Percentiles rank a stretch among this genome's conserved stretches.
These are phyloP conservation scores for Neosilurus mollespiculum DNA, from an alignment of 2,797 vertebrate genomes.

Conservation along the genomic window DNA sequence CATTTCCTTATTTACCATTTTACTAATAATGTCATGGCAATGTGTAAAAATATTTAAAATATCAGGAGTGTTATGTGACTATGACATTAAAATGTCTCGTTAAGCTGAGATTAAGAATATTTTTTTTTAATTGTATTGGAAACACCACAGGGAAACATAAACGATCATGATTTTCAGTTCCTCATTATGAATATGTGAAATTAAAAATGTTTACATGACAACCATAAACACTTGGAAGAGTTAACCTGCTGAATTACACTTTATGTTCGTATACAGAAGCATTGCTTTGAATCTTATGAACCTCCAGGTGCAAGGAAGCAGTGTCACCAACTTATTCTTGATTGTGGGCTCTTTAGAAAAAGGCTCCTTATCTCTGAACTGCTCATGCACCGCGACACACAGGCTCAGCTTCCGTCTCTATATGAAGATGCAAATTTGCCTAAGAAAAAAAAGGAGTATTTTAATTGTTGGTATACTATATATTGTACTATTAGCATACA, in stretches of 20 bases:
- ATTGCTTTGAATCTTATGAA: not conserved
- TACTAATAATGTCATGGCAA: not conserved
- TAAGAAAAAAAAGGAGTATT: not conserved
- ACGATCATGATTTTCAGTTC: conserved; percentile 32
- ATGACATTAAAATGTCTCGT: not conserved
- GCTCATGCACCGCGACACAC: not conserved
- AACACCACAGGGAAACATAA: not conserved
- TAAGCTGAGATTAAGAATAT: not conserved
- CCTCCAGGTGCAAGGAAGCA: not conserved
- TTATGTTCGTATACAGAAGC: not conserved
- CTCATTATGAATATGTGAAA: conserved; percentile 23
- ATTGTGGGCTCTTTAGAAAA: not conserved
- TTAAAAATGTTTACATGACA: conserved; percentile 9
- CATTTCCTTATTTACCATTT: conserved; percentile 4
- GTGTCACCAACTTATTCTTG: not conserved
- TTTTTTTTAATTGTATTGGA: not conserved
- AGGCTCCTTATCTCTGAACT: not conserved
- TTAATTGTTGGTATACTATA: not conserved
- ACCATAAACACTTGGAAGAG: conserved; percentile 36
- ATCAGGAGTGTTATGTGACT: not conserved
- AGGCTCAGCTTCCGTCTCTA: not conserved
- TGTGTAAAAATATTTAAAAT: not conserved
- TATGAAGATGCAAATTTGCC: not conserved
- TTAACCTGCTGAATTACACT: not conserved
- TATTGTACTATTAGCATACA: not conserved